Evolutionary conservation across 1,140 invertebrate genomes (phyloP).

Genomic region (Doryteuthis pealeii): DNA sequence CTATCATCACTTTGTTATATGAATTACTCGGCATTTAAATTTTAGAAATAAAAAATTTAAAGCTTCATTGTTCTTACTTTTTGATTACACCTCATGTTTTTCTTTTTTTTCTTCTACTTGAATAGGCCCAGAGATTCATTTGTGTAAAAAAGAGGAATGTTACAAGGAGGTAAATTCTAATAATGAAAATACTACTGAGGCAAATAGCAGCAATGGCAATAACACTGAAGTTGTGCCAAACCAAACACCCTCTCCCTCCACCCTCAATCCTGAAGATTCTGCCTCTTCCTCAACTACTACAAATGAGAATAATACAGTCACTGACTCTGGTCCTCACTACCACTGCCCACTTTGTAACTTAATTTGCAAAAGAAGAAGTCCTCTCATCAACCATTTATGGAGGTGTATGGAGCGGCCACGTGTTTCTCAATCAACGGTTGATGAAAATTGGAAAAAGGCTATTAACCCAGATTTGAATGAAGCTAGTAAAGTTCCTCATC

Average conservation of each 20-base stretch:
- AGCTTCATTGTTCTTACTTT: no score
- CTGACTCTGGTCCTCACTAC: constrained; percentile 14
- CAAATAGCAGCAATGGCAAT: no score
- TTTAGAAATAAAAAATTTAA: no score
- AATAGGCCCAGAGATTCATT: neutral
- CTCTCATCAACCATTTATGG: constrained; percentile 29
- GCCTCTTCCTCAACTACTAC: no score
- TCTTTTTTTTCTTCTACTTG: neutral
- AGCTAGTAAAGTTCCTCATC: neutral
- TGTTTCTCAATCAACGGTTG: neutral
- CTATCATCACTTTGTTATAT: no score
- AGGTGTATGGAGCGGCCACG: constrained; percentile 20
- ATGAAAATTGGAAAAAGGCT: constrained; percentile 1
- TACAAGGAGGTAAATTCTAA: neutral
- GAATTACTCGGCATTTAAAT: no score
- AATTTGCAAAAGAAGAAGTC: constrained; percentile 24
- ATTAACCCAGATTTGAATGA: neutral
- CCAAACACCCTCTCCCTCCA: no score
- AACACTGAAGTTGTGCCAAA: no score
- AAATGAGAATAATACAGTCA: no score
- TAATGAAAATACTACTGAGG: no score
- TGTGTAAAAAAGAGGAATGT: neutral
- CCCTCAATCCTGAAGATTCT: no score
- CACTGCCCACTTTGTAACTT: constrained; percentile 25
- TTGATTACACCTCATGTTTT: neutral